Base-by-base conservation (phyloP, 1,140 invertebrate genomes). In the Popillia japonica region DNA sequence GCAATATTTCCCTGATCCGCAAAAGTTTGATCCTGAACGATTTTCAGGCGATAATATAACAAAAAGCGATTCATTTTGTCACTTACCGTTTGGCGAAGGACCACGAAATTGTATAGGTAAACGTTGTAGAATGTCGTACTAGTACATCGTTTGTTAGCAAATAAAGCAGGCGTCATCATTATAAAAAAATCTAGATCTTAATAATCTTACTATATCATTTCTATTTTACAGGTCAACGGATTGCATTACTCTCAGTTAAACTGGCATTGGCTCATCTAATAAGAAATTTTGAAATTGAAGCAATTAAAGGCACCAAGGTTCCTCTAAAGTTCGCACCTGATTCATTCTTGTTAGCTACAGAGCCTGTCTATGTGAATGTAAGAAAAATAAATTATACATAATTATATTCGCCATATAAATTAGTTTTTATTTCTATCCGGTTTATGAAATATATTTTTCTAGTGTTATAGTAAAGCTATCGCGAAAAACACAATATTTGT, bases 1-100 rank as follows among this genome's bases (percentile, higher is more conserved):
- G 1, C 84, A 88, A 14, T 87, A 90, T 75, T 95, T 89, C 84
- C 87, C 90, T 3, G 86, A 94, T 80, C 93, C 93, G 6, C 87
- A 92, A 8, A 85, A 81, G 8, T 95, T 93, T 80, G 88, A 93
- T 86, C 94, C 93, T 0, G 91, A 93, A 64, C 74, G 77, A 34
- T 78, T 78, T 78, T 59, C 41, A 7, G 77, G 48, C 6, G 68
- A 78, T 22, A 74, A 78, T n/a, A 74, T 72, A 3, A 9, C 6
- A 6, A 72, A 0, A 10, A 42, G 6, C 0, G 11, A 17, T 23
- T 6, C 17, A 2, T 78, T 11, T 44, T 23, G 40, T n/a, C 73
- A 73, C 40, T 23, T 72, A 17, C 73, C 73, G 1, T 75, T 75
- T 44, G 73, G 73, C 3, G 14, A 17, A 2, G 73, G 73, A 42